Evolutionary conservation across 2,888 invertebrate species (phyloP), one percentile per base, ranked within the genome.

Genomic region (Troides helena): DNA sequence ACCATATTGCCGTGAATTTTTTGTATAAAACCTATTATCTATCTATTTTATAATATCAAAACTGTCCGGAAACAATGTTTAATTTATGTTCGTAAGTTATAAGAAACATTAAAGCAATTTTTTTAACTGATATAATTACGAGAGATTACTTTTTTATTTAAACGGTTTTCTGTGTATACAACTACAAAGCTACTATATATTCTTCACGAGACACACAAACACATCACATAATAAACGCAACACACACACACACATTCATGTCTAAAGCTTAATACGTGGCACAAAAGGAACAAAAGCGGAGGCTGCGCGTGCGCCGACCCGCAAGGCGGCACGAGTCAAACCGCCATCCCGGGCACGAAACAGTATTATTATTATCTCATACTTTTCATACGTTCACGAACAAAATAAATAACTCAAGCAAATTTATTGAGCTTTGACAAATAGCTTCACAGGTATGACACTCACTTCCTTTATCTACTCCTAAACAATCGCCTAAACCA

Each of bases 271-370:
- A 83, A 82, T 80, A 85, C 85, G 85, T 86, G 86, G 86, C 85
- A 89, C 86, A 91, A 92, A 91, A 90, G 87, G 88, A 90, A 84
- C 88, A 90, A 88, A 78, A 85, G 81, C 83, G 88, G 88, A 89
- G 90, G 89, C 90, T 89, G 90, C 89, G 89, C 91, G 91, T 87
- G 90, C 90, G 87, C 84, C 88, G 90, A 89, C 88, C 89, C 85
- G 82, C 84, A 83, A 81, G 84, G 82, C 83, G 88, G 90, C 90
- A 90, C 92, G 92, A 91, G 91, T 86, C 88, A 89, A 85, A 81
- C 85, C 80, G 73, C 77, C 76, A 70, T 74, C 71, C 71, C 72
- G 70, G 59, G 30, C 43, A 62, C 50, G 10, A 50, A 61, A 66
- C 65, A 50, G 53, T 62, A 62, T 67, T 67, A 67, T 70, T 70